phyloP scores from a whole-genome alignment of 2,797 vertebrate genomes.

The Artibeus jamaicensis region DNA sequence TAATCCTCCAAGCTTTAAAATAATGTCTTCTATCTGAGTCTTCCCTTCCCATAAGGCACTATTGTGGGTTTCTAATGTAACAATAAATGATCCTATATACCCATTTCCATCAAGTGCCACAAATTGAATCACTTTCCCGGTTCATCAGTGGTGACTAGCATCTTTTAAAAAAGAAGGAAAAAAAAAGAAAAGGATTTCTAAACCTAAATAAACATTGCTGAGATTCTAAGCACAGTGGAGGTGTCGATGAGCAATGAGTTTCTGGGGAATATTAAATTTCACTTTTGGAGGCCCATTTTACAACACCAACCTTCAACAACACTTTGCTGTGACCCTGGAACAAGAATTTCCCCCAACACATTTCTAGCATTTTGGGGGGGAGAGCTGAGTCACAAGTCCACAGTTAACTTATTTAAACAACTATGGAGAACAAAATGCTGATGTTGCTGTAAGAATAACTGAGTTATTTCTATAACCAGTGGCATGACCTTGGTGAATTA shows the following conservation, averaged over 20 bases:
- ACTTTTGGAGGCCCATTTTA: not conserved
- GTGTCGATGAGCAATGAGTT: not conserved
- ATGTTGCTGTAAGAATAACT: not conserved
- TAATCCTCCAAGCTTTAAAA: not conserved
- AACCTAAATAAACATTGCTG: not conserved
- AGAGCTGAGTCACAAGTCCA: not conserved
- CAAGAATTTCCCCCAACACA: not conserved
- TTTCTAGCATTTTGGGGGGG: not conserved
- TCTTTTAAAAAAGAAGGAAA: not conserved
- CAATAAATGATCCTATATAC: not conserved
- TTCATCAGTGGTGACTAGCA: not conserved
- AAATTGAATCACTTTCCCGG: not conserved
- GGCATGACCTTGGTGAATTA: not conserved
- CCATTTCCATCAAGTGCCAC: not conserved
- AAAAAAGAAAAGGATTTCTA: too few relatives aligned
- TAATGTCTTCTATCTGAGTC: not conserved
- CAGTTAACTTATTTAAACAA: conserved; percentile 1
- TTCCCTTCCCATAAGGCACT: not conserved
- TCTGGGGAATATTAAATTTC: not conserved
- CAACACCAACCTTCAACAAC: not conserved
- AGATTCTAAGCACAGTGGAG: not conserved
- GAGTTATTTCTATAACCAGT: not conserved
- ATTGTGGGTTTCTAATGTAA: not conserved
- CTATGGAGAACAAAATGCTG: not conserved
- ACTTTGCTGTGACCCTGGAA: not conserved